Base-by-base conservation (phyloP, 2,888 invertebrate genomes). In the Mongoloraphidia duomilia region DNA sequence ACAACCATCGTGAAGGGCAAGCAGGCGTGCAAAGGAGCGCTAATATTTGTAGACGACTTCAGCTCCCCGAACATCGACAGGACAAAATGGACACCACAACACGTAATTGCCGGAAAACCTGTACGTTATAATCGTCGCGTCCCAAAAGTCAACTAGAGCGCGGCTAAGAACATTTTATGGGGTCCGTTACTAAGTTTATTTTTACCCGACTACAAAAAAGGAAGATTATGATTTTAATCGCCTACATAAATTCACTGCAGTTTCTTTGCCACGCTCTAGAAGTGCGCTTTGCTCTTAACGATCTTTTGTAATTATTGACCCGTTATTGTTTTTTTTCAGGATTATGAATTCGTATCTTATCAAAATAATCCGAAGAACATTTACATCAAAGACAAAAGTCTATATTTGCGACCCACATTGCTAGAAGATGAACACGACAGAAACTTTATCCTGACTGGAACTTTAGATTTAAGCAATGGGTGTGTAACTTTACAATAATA, bases 281-380 rank as follows among this genome's bases (percentile, higher is more conserved):
- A 26, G 26, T 26, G 26, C 26, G 26, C 26, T 1, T 26, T 26
- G 26, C 6, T 6, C 26, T 26, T 26, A 3, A 26, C 26, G 26
- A 26, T 26, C 6, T 26, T 6, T 26, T 26, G 3, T 26, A 26
- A 26, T 26, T 26, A 6, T 6, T 26, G 26, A 26, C 6, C 26
- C 3, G 6, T 26, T 26, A 26, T 6, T 26, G 44, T 49, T 44
- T 48, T 49, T 51, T 59, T 59, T 13, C 59, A 83, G 82, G 82
- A 82, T 61, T 80, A 73, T 59, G 80, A 83, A 44, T 85, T 84
- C 66, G 80, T 81, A 52, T 68, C 80, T 17, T 84, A 82, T 57
- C 64, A 72, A 43, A 72, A 80, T 59, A 73, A 75, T 42, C 63
- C 70, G 3, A 71, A 75, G 47, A 73, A 80, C 36, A 66, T 77